Percentiles rank a stretch among this genome's conserved stretches.
These are phyloP conservation scores for Eupeodes latifasciatus DNA, from an alignment of 2,888 invertebrate species.

Conservation along the genomic window DNA sequence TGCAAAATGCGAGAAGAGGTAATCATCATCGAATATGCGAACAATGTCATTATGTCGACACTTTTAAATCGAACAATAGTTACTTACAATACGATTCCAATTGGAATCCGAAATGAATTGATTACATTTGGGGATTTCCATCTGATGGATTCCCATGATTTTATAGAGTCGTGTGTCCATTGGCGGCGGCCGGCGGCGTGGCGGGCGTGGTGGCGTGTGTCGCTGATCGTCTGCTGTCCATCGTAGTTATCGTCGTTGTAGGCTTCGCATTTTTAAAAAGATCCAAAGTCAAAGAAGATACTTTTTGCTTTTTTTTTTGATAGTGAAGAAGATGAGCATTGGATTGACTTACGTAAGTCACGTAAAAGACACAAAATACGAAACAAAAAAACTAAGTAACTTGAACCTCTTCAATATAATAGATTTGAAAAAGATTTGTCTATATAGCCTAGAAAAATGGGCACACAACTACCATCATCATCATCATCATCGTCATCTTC, in stretches of 20 bases:
- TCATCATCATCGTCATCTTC: not conserved
- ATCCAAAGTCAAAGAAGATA: conserved; percentile 31
- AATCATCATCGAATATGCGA: conserved; percentile 65
- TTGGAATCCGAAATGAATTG: conserved; percentile 65
- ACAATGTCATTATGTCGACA: conserved; percentile 75
- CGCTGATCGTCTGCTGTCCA: not conserved
- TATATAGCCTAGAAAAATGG: conserved; percentile 35
- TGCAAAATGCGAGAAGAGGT: conserved; percentile 46
- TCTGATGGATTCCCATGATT: not conserved
- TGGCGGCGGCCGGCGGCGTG: not conserved
- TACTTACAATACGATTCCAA: conserved; percentile 44
- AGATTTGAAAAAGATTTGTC: conserved; percentile 62
- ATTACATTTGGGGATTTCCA: conserved; percentile 55
- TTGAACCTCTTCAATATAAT: conserved; percentile 34
- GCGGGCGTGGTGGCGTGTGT: not conserved
- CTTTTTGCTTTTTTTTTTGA: conserved; percentile 30
- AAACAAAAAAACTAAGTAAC: conserved; percentile 36
- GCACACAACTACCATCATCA: conserved; percentile 9
- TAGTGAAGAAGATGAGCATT: conserved; percentile 30
- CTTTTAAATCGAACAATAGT: conserved; percentile 62
- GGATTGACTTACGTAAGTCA: conserved; percentile 48
- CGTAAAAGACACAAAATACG: not conserved
- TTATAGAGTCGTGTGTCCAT: not conserved
- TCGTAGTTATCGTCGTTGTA: not conserved
- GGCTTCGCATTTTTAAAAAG: conserved; percentile 40